phyloP scores from a whole-genome alignment of 2,888 invertebrate genomes.

The Sussaba pulchella region DNA sequence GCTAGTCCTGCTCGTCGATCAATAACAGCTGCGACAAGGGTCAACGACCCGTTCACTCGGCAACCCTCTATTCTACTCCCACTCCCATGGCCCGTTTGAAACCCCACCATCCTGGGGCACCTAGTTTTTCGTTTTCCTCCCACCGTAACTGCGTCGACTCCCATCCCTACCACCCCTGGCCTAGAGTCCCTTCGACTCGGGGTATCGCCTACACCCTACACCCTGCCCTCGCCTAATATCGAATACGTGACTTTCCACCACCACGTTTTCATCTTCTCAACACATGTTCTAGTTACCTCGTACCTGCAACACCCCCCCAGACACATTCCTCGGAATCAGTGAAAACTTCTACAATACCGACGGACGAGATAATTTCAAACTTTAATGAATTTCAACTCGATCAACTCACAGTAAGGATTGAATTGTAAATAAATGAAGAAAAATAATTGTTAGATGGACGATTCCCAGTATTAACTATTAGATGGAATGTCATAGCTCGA shows the following conservation, averaged over 20 bases:
- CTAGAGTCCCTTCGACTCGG: slow-evolving; percentile 25
- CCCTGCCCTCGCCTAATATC: slow-evolving; percentile 71
- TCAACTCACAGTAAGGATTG: neutral
- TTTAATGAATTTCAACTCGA: too few relatives aligned
- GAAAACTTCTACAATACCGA: neutral
- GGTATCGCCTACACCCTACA: slow-evolving; percentile 41
- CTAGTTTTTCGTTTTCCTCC: slow-evolving; percentile 61
- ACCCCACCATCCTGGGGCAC: slow-evolving; percentile 59
- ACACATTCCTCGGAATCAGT: neutral
- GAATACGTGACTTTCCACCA: slow-evolving; percentile 43
- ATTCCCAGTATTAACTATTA: too few relatives aligned
- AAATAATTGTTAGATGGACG: too few relatives aligned
- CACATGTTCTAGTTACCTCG: slow-evolving; percentile 55
- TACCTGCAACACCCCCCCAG: slow-evolving; percentile 26
- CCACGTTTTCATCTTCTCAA: slow-evolving; percentile 49
- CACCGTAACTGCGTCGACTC: slow-evolving; percentile 33
- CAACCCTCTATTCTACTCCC: slow-evolving; percentile 72
- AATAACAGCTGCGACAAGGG: slow-evolving; percentile 83
- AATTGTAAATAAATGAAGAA: neutral
- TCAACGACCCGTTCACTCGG: slow-evolving; percentile 75
- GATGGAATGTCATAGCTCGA: neutral
- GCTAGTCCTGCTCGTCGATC: slow-evolving; percentile 80
- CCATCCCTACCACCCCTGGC: slow-evolving; percentile 17
- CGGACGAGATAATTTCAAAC: neutral
- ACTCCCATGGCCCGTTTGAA: slow-evolving; percentile 49